Evolutionary conservation across 1,140 invertebrate genomes (phyloP).

Genomic region (Agrypnia vestita): DNA sequence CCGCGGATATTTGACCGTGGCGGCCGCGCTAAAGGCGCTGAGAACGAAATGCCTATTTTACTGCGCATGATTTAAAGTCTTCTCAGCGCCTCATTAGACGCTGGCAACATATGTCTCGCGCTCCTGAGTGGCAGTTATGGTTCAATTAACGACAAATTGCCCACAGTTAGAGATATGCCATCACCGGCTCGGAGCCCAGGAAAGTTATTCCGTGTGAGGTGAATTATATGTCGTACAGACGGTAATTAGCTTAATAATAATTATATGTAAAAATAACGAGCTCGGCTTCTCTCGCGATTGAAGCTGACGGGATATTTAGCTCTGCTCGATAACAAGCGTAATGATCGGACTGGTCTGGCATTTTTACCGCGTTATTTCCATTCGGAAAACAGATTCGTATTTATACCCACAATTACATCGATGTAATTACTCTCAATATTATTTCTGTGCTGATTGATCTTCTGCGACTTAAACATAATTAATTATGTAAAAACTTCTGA

Average conservation of each 20-base stretch:
- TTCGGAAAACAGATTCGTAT: conserved; percentile 6
- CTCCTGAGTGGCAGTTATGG: conserved; percentile 57
- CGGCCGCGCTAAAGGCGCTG: neutral
- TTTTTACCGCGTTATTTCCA: neutral
- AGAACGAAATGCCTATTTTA: conserved; percentile 19
- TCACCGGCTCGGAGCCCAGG: conserved; percentile 17
- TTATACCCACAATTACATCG: neutral
- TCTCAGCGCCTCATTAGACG: conserved; percentile 50
- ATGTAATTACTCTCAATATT: too few species aligned
- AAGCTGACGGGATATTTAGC: conserved; percentile 38
- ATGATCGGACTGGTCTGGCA: conserved; percentile 30
- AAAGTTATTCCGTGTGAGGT: conserved; percentile 36
- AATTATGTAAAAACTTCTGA: too few species aligned
- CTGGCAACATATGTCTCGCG: conserved; percentile 54
- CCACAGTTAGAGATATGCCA: conserved; percentile 58
- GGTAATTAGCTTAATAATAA: conserved; percentile 59
- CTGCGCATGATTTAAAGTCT: conserved; percentile 16
- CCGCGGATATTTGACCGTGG: conserved; percentile 8
- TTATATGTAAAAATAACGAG: conserved; percentile 56
- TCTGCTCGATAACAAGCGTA: conserved; percentile 25
- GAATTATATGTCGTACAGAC: conserved; percentile 43
- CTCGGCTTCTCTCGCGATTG: conserved; percentile 36
- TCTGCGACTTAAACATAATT: too few species aligned
- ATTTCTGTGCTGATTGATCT: too few species aligned
- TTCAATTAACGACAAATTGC: conserved; percentile 61